Evolutionary conservation across 2,888 invertebrate species (phyloP), one percentile per base, ranked within the genome.

Genomic region (Eudasyphora cyanicolor): DNA sequence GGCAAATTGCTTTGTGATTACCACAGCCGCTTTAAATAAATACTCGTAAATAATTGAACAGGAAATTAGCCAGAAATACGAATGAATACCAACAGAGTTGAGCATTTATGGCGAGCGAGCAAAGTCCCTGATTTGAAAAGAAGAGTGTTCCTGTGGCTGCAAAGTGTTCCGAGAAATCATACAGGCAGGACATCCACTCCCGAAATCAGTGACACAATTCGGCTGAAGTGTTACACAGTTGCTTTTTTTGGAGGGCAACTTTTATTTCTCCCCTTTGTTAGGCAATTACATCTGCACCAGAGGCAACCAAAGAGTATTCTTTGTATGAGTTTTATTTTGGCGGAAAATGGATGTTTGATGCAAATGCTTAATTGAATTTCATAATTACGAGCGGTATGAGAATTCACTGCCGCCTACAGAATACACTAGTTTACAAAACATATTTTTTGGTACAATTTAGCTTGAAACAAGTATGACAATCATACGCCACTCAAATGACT

Each of bases 351-450:
- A 2, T 57, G 57, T 14, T 27, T 57, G 27, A 57, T 27, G 17
- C 54, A n/a, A 60, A 60, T 60, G 32, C 24, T 29, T 60, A 60
- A 60, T 60, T 32, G 60, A 60, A 60, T 60, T 60, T 60, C 29
- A 60, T 60, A 60, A 60, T 60, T 60, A 60, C 60, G 17, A 32
- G n/a, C n/a, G n/a, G n/a, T n/a, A n/a, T n/a, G n/a, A n/a, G n/a
- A n/a, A n/a, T n/a, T n/a, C n/a, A n/a, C n/a, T n/a, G n/a, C n/a
- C n/a, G n/a, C n/a, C n/a, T n/a, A n/a, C n/a, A n/a, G n/a, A n/a
- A n/a, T n/a, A n/a, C n/a, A n/a, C n/a, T n/a, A n/a, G n/a, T n/a
- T n/a, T n/a, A n/a, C n/a, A n/a, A n/a, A n/a, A n/a, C n/a, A n/a
- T n/a, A n/a, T n/a, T n/a, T n/a, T n/a, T n/a, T n/a, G n/a, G n/a